phyloP scores from a whole-genome alignment of 2,888 invertebrate species.

The Aromia moschata region DNA sequence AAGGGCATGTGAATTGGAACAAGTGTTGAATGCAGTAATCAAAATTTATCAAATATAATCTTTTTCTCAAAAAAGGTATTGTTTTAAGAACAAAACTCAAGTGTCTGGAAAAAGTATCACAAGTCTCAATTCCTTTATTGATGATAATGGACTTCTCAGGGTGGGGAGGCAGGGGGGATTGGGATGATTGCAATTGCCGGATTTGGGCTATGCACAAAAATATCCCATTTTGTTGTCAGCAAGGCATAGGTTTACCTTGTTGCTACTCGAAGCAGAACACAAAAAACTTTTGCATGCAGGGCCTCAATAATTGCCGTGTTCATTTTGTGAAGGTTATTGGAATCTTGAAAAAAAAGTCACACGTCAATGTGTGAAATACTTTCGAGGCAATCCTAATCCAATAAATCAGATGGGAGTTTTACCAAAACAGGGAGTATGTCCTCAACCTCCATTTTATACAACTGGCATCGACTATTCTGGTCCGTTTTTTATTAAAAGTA shows the following conservation, averaged over 20 bases:
- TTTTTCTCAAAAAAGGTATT: neutral
- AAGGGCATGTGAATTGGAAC: neutral
- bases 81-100: neutral
- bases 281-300: conserved; percentile 16
- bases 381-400: conserved; percentile 18
- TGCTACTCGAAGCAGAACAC: conserved; percentile 10
- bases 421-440: conserved; percentile 21
- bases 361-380: conserved; percentile 25
- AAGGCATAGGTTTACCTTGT: neutral
- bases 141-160: neutral
- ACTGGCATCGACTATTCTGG: conserved; percentile 21
- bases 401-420: conserved; percentile 16
- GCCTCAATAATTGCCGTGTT: conserved; percentile 6
- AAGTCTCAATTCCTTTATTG: neutral
- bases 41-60: neutral
- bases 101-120: neutral
- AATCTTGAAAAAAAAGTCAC: conserved; percentile 9
- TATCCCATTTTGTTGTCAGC: neutral
- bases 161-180: too few relatives aligned
- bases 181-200: neutral
- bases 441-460: conserved; percentile 15
- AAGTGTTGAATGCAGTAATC: neutral
- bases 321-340: conserved; percentile 26
- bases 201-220: neutral
- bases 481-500: conserved; percentile 9